phyloP scores from a whole-genome alignment of 2,888 invertebrate genomes.

The Lithophane semibrunnea region DNA sequence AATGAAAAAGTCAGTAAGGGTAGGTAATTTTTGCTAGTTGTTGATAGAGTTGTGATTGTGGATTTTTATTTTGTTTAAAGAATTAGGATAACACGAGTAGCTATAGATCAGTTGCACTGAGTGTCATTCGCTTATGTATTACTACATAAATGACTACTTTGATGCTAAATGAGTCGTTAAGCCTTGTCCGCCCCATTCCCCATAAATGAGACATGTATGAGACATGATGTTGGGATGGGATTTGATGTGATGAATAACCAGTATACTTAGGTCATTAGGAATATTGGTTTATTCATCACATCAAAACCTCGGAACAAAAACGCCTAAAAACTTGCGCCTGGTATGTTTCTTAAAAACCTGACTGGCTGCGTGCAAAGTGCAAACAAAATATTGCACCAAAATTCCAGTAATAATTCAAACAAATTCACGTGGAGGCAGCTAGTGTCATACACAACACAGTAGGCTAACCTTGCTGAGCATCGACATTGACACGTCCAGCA shows the following conservation, averaged over 20 bases:
- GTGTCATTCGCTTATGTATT: neutral
- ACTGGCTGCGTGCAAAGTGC: neutral
- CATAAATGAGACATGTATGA: neutral
- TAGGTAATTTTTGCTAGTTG: slow-evolving; percentile 25
- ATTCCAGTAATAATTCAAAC: neutral
- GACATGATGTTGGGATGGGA: too few species aligned
- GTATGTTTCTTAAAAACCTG: neutral
- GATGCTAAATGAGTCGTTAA: neutral
- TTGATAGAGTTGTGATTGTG: slow-evolving; percentile 9
- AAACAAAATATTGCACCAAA: neutral
- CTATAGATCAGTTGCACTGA: neutral
- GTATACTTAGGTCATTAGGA: too few species aligned
- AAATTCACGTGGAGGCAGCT: neutral
- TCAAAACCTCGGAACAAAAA: neutral
- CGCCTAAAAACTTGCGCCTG: neutral
- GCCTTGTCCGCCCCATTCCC: neutral
- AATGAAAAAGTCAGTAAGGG: slow-evolving; percentile 31
- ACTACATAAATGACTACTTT: too few species aligned
- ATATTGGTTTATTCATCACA: too few species aligned
- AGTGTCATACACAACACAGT: slow-evolving; percentile 7
- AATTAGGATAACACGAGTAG: neutral
- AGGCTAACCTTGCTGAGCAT: slow-evolving; percentile 68
- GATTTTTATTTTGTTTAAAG: slow-evolving; percentile 9
- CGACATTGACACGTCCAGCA: slow-evolving; percentile 83
- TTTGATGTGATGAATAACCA: too few species aligned